These are phyloP conservation scores for Salarias fasciatus DNA, from an alignment of 2,797 vertebrate genomes.

Conservation along the genomic window DNA sequence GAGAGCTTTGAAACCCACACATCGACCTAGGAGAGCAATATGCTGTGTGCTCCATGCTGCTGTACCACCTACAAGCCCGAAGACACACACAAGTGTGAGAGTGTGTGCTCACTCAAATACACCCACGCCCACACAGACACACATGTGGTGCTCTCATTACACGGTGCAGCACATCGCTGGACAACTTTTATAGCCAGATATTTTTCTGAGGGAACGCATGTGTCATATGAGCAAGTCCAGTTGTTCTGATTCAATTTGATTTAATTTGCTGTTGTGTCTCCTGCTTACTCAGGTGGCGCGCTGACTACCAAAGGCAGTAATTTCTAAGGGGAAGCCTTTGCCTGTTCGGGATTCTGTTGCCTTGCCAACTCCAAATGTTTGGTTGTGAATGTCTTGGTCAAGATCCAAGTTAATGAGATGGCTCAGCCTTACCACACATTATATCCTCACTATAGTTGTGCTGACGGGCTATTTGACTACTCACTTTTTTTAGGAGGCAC, in stretches of 20 bases:
- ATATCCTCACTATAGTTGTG: no score
- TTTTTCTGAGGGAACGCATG: not conserved
- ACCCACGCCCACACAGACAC: slow-evolving; percentile 24
- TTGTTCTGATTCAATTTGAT: no score
- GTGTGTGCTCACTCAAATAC: not conserved
- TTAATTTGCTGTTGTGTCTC: not conserved
- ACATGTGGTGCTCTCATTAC: slow-evolving; percentile 28
- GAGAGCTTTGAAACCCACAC: slow-evolving; percentile 78
- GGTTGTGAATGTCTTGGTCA: no score
- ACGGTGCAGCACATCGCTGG: slow-evolving; percentile 3
- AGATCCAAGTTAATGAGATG: no score
- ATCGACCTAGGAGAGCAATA: slow-evolving; percentile 73
- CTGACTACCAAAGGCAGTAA: not conserved
- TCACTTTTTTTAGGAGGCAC: no score
- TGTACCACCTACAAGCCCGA: slow-evolving; percentile 75
- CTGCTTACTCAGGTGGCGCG: not conserved
- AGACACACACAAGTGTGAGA: slow-evolving; percentile 50
- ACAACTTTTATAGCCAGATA: slow-evolving; percentile 36
- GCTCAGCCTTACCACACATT: no score
- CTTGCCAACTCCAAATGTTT: no score
- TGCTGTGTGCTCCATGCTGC: slow-evolving; percentile 54
- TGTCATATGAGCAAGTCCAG: no score
- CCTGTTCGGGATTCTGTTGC: not conserved
- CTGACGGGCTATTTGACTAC: no score
- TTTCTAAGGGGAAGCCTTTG: slow-evolving; percentile 3